Base-by-base conservation (phyloP, 2,888 invertebrate species). In the Acanthosepion pharaonis region DNA sequence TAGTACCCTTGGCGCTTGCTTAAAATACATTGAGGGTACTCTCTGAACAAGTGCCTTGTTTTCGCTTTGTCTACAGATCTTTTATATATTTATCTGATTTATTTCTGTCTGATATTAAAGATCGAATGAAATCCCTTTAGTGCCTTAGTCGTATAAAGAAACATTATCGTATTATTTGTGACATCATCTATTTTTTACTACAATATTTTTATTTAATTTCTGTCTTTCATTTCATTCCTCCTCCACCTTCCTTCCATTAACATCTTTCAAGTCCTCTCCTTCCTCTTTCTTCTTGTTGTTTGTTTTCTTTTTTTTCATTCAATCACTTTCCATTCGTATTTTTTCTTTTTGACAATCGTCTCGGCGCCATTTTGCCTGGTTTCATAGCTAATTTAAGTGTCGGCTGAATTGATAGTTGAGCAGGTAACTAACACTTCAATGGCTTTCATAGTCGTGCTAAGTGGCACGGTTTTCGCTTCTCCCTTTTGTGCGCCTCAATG, bases 381-480 rank as follows among this genome's bases (percentile, higher is more conserved):
- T 78, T 78, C n/a, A 11, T 5, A n/a, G 15, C n/a, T 33, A 15
- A n/a, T 78, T 78, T 78, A n/a, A n/a, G 78, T 78, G 78, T 78
- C 33, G 78, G n/a, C 15, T n/a, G 78, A 78, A 18, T 78, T n/a
- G n/a, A 78, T 33, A 78, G 78, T 11, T 15, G n/a, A 78, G 78
- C 78, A 78, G 78, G 78, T 78, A 78, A 78, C 78, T 78, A 78
- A 78, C n/a, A 78, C 78, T 78, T 78, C 78, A 78, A 78, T n/a
- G n/a, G 15, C 33, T 78, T 78, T 78, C 0, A 33, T n/a, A 11
- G 78, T 78, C 15, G n/a, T 15, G 78, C 78, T n/a, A 78, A 78
- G 78, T 78, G 78, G 78, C 78, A 78, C n/a, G 78, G 11, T 78
- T n/a, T 78, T 11, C n/a, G 11, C 78, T 15, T 33, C 78, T 11